Percentiles rank a stretch among this genome's conserved stretches.
Conservation (phyloP, 2,113 vertebrate species). For the Eupsittula cactorum region DNA sequence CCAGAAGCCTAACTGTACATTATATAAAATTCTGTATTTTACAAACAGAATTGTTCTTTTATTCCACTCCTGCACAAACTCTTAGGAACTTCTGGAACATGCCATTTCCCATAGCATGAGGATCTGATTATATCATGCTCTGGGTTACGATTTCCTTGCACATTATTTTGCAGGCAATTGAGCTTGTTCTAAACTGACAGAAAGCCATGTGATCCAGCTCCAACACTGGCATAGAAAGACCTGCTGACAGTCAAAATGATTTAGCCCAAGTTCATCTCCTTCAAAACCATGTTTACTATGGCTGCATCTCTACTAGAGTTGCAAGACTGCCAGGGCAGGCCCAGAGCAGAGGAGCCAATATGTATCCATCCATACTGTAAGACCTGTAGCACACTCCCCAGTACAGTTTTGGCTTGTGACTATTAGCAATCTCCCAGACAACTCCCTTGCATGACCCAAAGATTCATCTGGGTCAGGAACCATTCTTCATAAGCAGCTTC, state of each 20-base stretch:
- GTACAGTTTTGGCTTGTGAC: background rate
- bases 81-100: background rate
- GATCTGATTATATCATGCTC: constrained; percentile 9
- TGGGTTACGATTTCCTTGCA: background rate
- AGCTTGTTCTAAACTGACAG: constrained; percentile 6
- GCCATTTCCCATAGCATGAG: background rate
- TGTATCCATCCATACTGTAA: background rate
- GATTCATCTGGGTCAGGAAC: background rate
- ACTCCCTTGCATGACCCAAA: background rate
- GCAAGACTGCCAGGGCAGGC: background rate
- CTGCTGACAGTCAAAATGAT: background rate
- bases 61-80: background rate
- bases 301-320: background rate
- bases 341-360: background rate
- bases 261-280: background rate
- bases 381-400: background rate
- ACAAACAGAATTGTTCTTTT: background rate
- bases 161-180: background rate
- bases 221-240: background rate
- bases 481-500: background rate
- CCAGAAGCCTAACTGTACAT: background rate
- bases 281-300: background rate
- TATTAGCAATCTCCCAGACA: background rate
- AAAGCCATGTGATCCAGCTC: background rate
- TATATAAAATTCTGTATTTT: background rate